These are phyloP conservation scores for Tachina fera DNA, from an alignment of 2,888 invertebrate species.

Conservation along the genomic window DNA sequence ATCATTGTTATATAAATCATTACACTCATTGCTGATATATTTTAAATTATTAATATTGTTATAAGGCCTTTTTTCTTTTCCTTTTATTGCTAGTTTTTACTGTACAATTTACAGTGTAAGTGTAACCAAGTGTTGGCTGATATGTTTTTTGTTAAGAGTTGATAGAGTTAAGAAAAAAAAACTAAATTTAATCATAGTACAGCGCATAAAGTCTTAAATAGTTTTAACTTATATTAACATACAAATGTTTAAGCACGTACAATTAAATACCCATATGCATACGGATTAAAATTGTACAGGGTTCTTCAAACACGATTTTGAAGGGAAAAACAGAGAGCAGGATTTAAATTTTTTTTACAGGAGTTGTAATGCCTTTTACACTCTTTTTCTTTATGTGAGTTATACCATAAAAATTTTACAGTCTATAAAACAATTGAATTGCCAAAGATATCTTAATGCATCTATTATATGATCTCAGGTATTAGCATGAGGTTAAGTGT, in stretches of 20 bases:
- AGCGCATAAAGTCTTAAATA: slow-evolving; percentile 33
- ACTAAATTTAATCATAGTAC: slow-evolving; percentile 52
- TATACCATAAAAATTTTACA: too few species aligned
- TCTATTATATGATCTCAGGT: too few species aligned
- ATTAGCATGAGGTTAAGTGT: too few species aligned
- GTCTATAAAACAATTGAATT: too few species aligned
- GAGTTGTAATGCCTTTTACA: too few species aligned
- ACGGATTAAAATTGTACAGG: background rate
- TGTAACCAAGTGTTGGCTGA: background rate
- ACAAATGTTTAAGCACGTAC: slow-evolving; percentile 22
- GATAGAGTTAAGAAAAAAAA: slow-evolving; percentile 33
- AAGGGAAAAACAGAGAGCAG: background rate
- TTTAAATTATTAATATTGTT: too few species aligned
- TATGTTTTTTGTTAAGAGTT: background rate
- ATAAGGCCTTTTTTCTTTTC: too few species aligned
- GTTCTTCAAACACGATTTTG: background rate
- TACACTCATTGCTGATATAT: too few species aligned
- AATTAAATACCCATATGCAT: slow-evolving; percentile 11
- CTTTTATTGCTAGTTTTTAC: background rate
- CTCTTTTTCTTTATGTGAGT: too few species aligned
- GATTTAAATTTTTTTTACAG: background rate
- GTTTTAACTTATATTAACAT: slow-evolving; percentile 25
- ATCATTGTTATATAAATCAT: too few species aligned
- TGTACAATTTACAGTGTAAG: slow-evolving; percentile 12
- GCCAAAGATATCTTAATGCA: too few species aligned